Conservation (phyloP, 2,797 vertebrate genomes). For the Gouania willdenowi region DNA sequence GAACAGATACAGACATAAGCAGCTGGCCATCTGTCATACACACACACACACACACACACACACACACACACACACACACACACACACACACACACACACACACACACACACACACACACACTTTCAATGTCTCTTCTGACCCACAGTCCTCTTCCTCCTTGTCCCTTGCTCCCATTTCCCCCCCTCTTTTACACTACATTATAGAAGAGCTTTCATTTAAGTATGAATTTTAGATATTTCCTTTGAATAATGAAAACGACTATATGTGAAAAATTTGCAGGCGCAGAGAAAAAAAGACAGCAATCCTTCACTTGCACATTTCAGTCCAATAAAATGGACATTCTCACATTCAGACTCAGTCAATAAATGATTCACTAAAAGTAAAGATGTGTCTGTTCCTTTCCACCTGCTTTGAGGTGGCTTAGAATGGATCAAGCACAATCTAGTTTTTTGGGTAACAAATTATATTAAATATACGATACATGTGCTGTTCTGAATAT, state of each 20-base stretch:
- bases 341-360: conserved; percentile 55
- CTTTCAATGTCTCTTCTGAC: conserved; percentile 6
- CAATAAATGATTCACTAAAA: conserved; percentile 66
- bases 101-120: background rate
- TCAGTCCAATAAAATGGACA: conserved; percentile 64
- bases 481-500: too few species aligned
- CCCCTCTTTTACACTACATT: conserved; percentile 64
- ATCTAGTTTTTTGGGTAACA: too few species aligned
- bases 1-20: conserved; percentile 4
- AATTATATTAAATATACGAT: too few species aligned
- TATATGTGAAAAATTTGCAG: conserved; percentile 60
- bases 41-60: background rate
- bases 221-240: conserved; percentile 74
- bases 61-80: background rate
- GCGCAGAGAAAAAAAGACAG: conserved; percentile 48
- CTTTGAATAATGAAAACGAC: conserved; percentile 66
- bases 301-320: conserved; percentile 43
- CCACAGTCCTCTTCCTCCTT: conserved; percentile 24
- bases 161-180: conserved; percentile 35
- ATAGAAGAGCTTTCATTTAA: conserved; percentile 73
- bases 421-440: background rate
- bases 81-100: background rate
- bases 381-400: conserved; percentile 25
- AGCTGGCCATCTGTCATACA: conserved; percentile 3
- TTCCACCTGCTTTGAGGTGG: background rate